Evolutionary conservation across 2,888 invertebrate genomes (phyloP).

Genomic region (Pristionchus maxplancki): DNA sequence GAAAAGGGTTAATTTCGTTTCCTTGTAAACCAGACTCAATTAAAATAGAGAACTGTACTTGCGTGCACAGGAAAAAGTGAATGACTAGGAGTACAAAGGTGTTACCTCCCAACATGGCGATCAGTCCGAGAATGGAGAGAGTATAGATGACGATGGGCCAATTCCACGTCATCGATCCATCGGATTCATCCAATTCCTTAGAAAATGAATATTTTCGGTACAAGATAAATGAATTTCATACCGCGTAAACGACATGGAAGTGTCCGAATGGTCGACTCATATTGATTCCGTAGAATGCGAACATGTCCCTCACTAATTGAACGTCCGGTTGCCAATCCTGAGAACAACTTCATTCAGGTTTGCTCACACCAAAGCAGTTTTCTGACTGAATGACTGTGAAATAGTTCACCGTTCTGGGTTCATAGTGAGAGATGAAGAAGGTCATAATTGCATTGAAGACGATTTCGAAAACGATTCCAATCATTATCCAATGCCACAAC

Average conservation of each 20-base stretch:
- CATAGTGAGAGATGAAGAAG: conserved; percentile 42
- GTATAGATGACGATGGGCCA: conserved; percentile 45
- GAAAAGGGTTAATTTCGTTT: not conserved
- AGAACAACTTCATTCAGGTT: not conserved
- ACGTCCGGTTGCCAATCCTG: conserved; percentile 20
- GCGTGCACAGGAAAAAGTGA: no score
- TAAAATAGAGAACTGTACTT: no score
- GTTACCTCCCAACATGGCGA: conserved; percentile 9
- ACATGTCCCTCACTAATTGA: conserved; percentile 16
- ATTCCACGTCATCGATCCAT: conserved; percentile 7
- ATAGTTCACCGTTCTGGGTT: conserved; percentile 43
- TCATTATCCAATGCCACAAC: not conserved
- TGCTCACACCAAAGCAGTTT: no score
- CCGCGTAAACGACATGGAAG: conserved; percentile 46
- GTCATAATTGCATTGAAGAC: conserved; percentile 30
- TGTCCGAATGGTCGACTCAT: conserved; percentile 47
- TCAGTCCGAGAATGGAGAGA: conserved; percentile 29
- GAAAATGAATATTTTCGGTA: not conserved
- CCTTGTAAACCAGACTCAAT: no score
- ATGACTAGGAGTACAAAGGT: not conserved
- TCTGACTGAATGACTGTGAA: not conserved
- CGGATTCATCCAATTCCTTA: not conserved
- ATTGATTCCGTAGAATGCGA: conserved; percentile 3
- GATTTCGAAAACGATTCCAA: not conserved
- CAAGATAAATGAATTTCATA: not conserved